Base-by-base conservation (phyloP, 2,888 invertebrate genomes). In the Strigamia transsilvanica region DNA sequence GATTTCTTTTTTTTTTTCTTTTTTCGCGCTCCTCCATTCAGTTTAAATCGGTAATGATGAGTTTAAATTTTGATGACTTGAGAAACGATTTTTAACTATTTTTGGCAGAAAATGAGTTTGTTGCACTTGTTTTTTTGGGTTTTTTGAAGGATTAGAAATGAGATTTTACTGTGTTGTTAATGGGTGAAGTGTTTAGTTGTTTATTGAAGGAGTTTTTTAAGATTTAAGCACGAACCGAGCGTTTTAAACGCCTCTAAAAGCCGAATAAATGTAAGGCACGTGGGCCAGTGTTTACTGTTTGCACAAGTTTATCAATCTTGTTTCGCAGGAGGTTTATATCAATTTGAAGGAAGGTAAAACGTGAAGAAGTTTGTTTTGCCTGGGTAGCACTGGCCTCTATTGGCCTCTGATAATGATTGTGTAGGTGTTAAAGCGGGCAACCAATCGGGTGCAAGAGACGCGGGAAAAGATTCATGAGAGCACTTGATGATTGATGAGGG, bases 361-460 rank as follows among this genome's bases (percentile, higher is more conserved):
- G 56, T 56, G 56, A 56, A 56, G 56, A 56, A 56, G 56, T 56
- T 56, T 56, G n/a, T 56, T 56, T 56, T 18, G 56, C 56, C 56
- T 18, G 56, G 18, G 56, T 56, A 56, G 56, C 56, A 56, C 18
- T 56, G 56, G 56, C 56, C 56, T 56, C 56, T 56, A 56, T 56
- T 56, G 56, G 56, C 56, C 56, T 56, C 56, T 56, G 56, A 56
- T 56, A 56, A 56, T 56, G 56, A 56, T 56, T 56, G 56, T 56
- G 56, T 56, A 56, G 56, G 56, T 56, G 56, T 56, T 18, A 18
- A 56, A 56, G 18, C 21, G 18, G 56, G 56, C 56, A 56, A 21
- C 56, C 56, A 56, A 56, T 56, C 56, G n/a, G 18, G 9, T 56
- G 21, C 18, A 7, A 56, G 56, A 21, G 56, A 56, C 56, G 56